phyloP scores from a whole-genome alignment of 2,113 vertebrate genomes.

The Elephas maximus region DNA sequence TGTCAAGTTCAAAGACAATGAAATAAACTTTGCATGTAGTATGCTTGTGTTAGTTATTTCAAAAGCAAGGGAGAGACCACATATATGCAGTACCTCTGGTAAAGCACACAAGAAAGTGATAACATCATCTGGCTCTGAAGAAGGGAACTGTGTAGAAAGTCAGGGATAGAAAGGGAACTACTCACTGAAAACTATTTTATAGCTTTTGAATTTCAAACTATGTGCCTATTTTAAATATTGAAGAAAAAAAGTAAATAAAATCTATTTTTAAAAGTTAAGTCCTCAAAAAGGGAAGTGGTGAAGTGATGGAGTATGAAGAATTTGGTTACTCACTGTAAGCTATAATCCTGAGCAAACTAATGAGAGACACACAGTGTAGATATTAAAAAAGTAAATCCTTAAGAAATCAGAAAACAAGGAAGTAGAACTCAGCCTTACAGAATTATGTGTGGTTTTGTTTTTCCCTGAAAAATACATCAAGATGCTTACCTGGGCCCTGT shows the following conservation, averaged over 20 bases:
- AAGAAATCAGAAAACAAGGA: not conserved
- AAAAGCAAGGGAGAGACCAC: not conserved
- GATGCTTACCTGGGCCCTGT: not conserved
- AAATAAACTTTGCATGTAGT: not conserved
- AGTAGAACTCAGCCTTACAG: not conserved
- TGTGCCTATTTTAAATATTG: not conserved
- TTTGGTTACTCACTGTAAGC: not conserved
- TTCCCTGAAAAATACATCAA: not conserved
- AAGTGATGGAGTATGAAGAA: not conserved
- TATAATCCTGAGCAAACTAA: not conserved
- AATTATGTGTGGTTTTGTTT: not conserved
- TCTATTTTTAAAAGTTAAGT: slow-evolving; percentile 33
- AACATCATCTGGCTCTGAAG: not conserved
- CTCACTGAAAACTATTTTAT: not conserved
- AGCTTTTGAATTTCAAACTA: slow-evolving; percentile 28
- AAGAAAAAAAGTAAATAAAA: not conserved
- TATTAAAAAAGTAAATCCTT: not conserved
- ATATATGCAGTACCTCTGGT: not conserved
- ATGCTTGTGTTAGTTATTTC: not conserved
- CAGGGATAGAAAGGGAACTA: not conserved
- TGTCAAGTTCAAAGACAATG: not conserved
- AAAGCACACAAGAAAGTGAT: not conserved
- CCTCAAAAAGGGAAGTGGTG: not conserved
- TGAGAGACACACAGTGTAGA: not conserved
- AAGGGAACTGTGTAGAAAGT: not conserved